Base-by-base conservation (phyloP, 2,888 invertebrate genomes). In the Dichetophora obliterata region DNA sequence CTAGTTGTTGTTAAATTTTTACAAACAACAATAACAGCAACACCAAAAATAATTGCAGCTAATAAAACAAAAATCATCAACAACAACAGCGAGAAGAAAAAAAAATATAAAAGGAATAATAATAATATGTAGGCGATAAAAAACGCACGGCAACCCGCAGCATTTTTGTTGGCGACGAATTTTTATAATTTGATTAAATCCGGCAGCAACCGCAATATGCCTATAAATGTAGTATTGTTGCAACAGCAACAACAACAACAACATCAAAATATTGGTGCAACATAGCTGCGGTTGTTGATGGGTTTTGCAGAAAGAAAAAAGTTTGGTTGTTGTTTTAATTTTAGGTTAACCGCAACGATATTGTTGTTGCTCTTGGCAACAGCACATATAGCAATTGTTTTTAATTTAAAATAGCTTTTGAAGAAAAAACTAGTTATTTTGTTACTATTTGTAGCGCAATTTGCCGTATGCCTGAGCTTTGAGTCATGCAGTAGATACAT, bases 281-380 rank as follows among this genome's bases (percentile, higher is more conserved):
- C 74, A 65, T 74, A 34, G 66, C 65, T 77, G 78, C 70, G 78
- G 78, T 78, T 61, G 68, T 70, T 57, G 73, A 43, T 43, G 43
- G 11, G 43, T 43, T 31, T 43, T 14, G 76, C 63, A 74, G 73
- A 73, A 76, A 70, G 74, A 50, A 76, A 71, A 59, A 66, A 37
- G 37, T 34, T 37, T 37, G 66, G 83, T 83, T 86, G 86, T 84
- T 85, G 82, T 86, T 85, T 85, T 85, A 85, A 85, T 85, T 86
- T 83, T 84, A 84, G 85, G 85, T 86, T 86, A 84, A 85, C 85
- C 85, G 83, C 85, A 86, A 82, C 84, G 85, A 83, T 85, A 85
- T 85, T 86, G 54, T 43, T 22, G 52, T 19, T 52, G 24, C 24
- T 52, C 27, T 50, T 27, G 27, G 11, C 54, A 54, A 54, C 54